These are phyloP conservation scores for Eidolon helvum DNA, from an alignment of 2,113 vertebrate genomes.

Conservation along the genomic window DNA sequence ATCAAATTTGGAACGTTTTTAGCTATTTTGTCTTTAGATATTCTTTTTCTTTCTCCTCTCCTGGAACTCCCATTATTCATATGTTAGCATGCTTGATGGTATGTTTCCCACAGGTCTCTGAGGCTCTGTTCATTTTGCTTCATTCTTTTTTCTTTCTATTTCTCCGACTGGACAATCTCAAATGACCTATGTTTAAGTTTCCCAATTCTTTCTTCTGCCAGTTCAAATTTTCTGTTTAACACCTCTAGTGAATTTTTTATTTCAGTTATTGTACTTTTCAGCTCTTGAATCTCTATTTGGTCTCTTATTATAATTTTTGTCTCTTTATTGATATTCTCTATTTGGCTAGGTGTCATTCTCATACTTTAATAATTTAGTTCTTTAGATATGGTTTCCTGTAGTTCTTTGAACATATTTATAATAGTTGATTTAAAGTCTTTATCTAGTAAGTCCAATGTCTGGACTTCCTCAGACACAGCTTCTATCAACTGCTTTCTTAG, in stretches of 20 bases:
- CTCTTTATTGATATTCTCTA: not conserved
- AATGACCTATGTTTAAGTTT: not conserved
- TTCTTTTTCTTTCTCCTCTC: not conserved
- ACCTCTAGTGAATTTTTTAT: not conserved
- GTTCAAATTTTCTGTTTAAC: not conserved
- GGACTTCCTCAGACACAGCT: not conserved
- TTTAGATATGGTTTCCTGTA: not conserved
- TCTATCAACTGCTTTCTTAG: not conserved
- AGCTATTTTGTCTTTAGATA: not conserved
- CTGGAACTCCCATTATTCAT: not conserved
- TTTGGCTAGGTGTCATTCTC: not conserved
- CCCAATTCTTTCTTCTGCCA: not conserved
- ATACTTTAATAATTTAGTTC: not conserved
- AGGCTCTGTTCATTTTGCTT: not conserved
- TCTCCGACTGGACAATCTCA: not conserved
- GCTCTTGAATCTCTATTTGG: not conserved
- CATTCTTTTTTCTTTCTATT: not conserved
- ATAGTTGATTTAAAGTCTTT: not conserved
- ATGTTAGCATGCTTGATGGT: not conserved
- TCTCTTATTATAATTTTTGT: not conserved
- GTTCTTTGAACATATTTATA: not conserved
- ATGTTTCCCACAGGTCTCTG: not conserved
- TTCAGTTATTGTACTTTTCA: not conserved
- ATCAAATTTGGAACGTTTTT: not conserved
- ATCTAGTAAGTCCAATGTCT: not conserved